Base-by-base conservation (phyloP, 2,888 invertebrate genomes). In the Heliconius hortense region DNA sequence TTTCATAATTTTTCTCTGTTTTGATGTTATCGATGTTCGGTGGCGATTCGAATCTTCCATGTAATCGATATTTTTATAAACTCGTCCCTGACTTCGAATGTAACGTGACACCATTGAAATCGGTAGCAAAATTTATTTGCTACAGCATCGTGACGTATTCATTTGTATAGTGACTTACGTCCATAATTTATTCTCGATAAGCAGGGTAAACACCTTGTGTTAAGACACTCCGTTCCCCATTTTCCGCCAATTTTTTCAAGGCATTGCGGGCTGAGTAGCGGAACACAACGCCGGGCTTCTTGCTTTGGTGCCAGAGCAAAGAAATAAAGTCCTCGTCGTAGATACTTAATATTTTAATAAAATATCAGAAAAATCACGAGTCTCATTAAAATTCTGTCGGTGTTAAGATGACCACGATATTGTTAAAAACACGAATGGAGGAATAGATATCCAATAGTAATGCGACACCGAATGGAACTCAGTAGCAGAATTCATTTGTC, bases 21-120 rank as follows among this genome's bases (percentile, higher is more conserved):
- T 72, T 48, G 78, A 81, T 79, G 66, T 66, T 76, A 76, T 81
- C 79, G 31, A 68, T 72, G 72, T 31, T 75, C 70, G 67, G 77
- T 80, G 79, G 76, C 74, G 79, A 79, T 77, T 78, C 56, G 71
- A 76, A 76, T 78, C 74, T 79, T 78, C 80, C 78, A 79, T 81
- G 82, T 79, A 88, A 87, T 82, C 82, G 88, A 90, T 90, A 90
- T 87, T 89, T 90, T 89, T 89, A 89, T 89, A 83, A 84, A 81
- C 83, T 76, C 78, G 82, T 82, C 71, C 71, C 71, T 15, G 39
- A 43, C 60, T 81, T 80, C 79, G 74, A 78, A 80, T 81, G 90
- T 87, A 90, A 90, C 82, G 72, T 84, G 88, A 90, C 88, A 90
- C 87, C 83, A 80, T 79, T 75, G 81, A 81, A 80, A 84, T 87